phyloP scores from a whole-genome alignment of 2,888 invertebrate species.

The Hypolimnas misippus region DNA sequence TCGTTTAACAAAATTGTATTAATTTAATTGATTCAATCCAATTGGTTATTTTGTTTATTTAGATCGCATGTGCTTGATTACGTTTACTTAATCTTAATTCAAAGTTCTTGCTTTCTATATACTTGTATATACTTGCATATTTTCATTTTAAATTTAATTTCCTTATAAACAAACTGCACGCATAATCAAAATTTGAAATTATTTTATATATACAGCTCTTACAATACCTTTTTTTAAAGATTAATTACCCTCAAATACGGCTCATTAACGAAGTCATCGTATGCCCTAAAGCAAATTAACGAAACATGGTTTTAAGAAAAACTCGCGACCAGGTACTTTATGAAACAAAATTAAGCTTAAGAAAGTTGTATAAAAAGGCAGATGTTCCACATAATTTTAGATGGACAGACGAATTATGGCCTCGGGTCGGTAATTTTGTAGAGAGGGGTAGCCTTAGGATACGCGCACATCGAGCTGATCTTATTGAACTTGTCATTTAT shows the following conservation, averaged over 20 bases:
- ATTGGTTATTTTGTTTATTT: not conserved
- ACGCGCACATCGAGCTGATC: slow-evolving; percentile 29
- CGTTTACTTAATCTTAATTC: not conserved
- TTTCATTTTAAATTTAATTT: too few species aligned
- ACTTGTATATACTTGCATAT: too few species aligned
- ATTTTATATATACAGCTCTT: too few species aligned
- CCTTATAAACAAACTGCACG: too few species aligned
- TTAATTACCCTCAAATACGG: not conserved
- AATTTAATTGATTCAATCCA: not conserved
- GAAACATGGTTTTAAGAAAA: slow-evolving; percentile 9
- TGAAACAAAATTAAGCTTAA: slow-evolving; percentile 39
- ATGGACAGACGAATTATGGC: slow-evolving; percentile 47
- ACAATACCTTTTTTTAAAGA: too few species aligned
- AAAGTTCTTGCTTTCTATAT: not conserved
- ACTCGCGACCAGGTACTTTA: slow-evolving; percentile 24
- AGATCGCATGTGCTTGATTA: not conserved
- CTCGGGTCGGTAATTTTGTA: slow-evolving; percentile 46
- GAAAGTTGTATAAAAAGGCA: slow-evolving; percentile 42
- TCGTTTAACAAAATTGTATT: not conserved
- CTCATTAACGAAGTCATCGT: not conserved
- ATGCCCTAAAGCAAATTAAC: slow-evolving; percentile 4
- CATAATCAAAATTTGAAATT: too few species aligned
- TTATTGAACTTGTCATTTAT: not conserved
- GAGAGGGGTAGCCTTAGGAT: slow-evolving; percentile 41
- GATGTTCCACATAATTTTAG: slow-evolving; percentile 47